These are phyloP conservation scores for Idaea dimidiata DNA, from an alignment of 2,888 invertebrate genomes.

Conservation along the genomic window DNA sequence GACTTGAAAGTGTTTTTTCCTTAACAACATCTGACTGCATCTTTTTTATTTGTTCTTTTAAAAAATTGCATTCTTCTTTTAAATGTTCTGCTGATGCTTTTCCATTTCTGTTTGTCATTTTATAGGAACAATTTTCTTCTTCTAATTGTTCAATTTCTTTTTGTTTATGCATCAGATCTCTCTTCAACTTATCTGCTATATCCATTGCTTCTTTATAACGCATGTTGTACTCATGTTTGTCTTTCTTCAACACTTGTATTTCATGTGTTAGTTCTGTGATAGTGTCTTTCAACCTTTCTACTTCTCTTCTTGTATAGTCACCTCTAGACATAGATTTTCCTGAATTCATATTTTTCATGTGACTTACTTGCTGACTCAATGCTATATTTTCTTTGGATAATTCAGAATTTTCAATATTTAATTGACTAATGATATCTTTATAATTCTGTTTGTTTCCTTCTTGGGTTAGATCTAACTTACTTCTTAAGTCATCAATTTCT, in stretches of 20 bases:
- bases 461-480: conserved; percentile 39
- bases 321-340: conserved; percentile 43
- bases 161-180: conserved; percentile 65
- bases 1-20: conserved; percentile 71
- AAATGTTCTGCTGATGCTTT: conserved; percentile 68
- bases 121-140: conserved; percentile 72
- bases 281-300: conserved; percentile 54
- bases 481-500: conserved; percentile 68
- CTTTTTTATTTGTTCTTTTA: conserved; percentile 70
- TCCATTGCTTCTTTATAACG: conserved; percentile 63
- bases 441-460: conserved; percentile 59
- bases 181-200: conserved; percentile 63
- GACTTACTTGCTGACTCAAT: conserved; percentile 62
- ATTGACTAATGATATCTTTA: conserved; percentile 66
- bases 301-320: conserved; percentile 47
- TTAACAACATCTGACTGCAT: conserved; percentile 72
- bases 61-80: conserved; percentile 67
- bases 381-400: conserved; percentile 70
- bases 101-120: conserved; percentile 66
- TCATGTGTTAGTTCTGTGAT: conserved; percentile 56
- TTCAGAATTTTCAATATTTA: conserved; percentile 70
- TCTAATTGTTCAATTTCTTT: conserved; percentile 66
- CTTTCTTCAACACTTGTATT: conserved; percentile 56
- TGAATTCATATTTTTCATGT: conserved; percentile 52
- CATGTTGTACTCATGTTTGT: conserved; percentile 65